Conservation (phyloP, 2,888 invertebrate species). For the Ochlodes sylvanus region DNA sequence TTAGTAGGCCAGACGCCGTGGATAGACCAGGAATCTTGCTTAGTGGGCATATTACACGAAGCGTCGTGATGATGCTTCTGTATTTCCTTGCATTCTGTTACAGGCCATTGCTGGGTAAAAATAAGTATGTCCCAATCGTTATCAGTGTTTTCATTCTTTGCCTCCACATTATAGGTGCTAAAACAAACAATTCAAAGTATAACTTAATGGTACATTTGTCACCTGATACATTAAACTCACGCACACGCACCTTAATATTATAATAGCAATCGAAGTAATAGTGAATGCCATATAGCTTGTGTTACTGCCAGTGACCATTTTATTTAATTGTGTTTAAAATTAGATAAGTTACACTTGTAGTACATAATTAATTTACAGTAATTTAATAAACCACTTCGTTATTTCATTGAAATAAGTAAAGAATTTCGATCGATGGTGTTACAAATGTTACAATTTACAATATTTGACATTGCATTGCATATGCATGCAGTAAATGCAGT, state of each 20-base stretch:
- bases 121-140: constrained; percentile 90
- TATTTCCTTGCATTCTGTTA: constrained; percentile 88
- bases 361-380: background rate
- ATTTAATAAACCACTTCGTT: no score
- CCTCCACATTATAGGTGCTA: constrained; percentile 46
- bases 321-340: background rate
- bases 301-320: background rate
- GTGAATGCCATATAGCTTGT: background rate
- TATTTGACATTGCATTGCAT: no score
- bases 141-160: constrained; percentile 41
- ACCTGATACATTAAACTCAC: background rate
- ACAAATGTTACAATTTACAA: no score
- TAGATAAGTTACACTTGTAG: background rate
- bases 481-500: no score
- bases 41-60: constrained; percentile 86
- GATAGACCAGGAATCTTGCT: constrained; percentile 88
- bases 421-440: no score
- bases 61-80: constrained; percentile 84
- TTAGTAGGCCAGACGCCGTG: constrained; percentile 95
- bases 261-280: background rate
- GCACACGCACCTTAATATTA: background rate
- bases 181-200: constrained; percentile 38
- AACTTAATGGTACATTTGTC: no score
- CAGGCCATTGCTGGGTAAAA: constrained; percentile 93
- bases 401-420: no score